phyloP scores from a whole-genome alignment of 2,888 invertebrate genomes.

The Hirudinaria manillensis region DNA sequence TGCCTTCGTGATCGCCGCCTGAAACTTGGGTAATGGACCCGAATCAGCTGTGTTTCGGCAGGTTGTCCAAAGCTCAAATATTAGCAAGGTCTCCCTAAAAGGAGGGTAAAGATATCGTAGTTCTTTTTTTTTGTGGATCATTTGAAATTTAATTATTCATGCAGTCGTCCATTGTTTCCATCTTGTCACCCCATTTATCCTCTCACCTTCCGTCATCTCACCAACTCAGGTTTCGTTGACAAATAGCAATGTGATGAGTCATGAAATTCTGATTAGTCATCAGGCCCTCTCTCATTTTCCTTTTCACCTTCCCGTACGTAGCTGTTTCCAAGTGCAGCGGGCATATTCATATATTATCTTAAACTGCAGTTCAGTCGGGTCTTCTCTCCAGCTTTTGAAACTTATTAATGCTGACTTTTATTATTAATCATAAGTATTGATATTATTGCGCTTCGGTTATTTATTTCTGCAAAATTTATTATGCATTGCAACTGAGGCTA shows the following conservation, averaged over 20 bases:
- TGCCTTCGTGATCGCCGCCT: too few relatives aligned
- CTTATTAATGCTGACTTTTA: too few relatives aligned
- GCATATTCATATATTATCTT: too few relatives aligned
- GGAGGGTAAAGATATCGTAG: not conserved
- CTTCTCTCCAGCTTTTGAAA: too few relatives aligned
- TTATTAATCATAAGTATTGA: too few relatives aligned
- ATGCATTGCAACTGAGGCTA: too few relatives aligned
- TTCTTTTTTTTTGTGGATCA: not conserved
- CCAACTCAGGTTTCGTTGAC: constrained; percentile 1
- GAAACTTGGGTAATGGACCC: too few relatives aligned
- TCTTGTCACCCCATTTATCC: not conserved
- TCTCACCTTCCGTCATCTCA: not conserved
- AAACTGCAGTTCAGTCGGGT: too few relatives aligned
- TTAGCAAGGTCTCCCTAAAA: not conserved
- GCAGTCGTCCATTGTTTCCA: not conserved
- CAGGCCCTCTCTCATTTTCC: not conserved
- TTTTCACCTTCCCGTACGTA: not conserved
- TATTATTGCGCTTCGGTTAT: too few relatives aligned
- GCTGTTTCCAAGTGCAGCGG: too few relatives aligned
- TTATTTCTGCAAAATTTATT: too few relatives aligned
- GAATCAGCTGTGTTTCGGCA: not conserved
- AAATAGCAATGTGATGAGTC: constrained; percentile 14
- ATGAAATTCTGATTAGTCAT: constrained; percentile 1
- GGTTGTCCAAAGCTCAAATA: not conserved
- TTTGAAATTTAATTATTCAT: not conserved